Evolutionary conservation across 2,113 vertebrate species (phyloP), one percentile per base, ranked within the genome.

Genomic region (Baryphthengus martii): DNA sequence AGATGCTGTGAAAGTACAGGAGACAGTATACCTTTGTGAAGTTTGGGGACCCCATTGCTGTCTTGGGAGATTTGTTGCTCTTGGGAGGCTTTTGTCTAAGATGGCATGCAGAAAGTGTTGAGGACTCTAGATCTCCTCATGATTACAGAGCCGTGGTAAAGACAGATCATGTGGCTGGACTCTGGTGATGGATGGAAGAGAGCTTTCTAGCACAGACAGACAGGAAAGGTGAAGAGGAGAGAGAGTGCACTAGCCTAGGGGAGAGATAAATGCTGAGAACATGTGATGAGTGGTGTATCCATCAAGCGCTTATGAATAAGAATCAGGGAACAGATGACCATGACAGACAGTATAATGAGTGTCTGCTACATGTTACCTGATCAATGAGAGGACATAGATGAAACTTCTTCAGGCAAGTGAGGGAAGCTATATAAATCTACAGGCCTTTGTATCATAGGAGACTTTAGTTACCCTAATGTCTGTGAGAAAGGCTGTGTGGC

Each of bases 241-340:
- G 11, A 14, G 29, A 17, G 18, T 45, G 31, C 26, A 72, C 12
- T 49, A 58, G 17, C 17, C 39, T 11, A 53, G 14, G 29, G 12
- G 26, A 65, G 6, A 59, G 5, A 12, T 66, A 71, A 39, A 35
- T 37, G 15, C 10, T 84, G 33, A n/a, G 44, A 45, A n/a, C 13
- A 28, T 15, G 23, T 18, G 14, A 47, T 6, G 2, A 11, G 9
- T 49, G n/a, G 7, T 37, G 6, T 25, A 31, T 53, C 14, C 14
- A 58, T 20, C 0, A 0, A 63, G 17, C 3, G 15, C 4, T 59
- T 25, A 26, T 3, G 6, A 11, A 8, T 31, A 66, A 58, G 19
- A 17, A 58, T 39, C 26, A 53, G 23, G 53, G 9, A 31, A 52
- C 26, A 65, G 31, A 12, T 79, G 18, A 33, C 25, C 0, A 0